Conservation (phyloP, 2,113 vertebrate genomes). For the Macrotis lagotis region DNA sequence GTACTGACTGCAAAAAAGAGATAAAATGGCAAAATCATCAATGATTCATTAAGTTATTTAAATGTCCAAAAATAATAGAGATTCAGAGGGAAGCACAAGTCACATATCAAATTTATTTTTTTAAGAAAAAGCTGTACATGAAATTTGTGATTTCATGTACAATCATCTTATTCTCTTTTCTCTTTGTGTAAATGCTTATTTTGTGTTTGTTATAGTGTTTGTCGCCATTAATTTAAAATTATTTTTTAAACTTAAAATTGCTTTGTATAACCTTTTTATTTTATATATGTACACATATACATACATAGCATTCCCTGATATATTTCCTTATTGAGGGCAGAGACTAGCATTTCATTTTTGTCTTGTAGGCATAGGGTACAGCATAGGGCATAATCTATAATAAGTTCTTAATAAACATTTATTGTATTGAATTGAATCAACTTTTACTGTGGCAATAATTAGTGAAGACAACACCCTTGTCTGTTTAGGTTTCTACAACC, state of each 20-base stretch:
- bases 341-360: neutral
- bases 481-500: neutral
- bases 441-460: neutral
- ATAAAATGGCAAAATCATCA: neutral
- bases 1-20: neutral
- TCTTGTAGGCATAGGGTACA: neutral
- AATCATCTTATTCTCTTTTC: neutral
- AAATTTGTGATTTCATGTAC: neutral
- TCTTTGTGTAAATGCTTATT: neutral
- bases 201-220: neutral
- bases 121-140: neutral
- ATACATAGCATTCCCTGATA: neutral
- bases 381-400: neutral
- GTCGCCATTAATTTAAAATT: neutral
- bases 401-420: neutral
- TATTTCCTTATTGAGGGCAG: neutral
- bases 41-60: neutral
- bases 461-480: neutral
- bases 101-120: neutral
- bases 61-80: neutral
- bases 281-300: too few relatives aligned
- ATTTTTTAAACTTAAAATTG: neutral
- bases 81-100: neutral
- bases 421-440: neutral
- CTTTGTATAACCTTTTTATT: neutral